Evolutionary conservation across 1,140 invertebrate species (phyloP), one percentile per base, ranked within the genome.

Genomic region (Nixonia krombeini): DNA sequence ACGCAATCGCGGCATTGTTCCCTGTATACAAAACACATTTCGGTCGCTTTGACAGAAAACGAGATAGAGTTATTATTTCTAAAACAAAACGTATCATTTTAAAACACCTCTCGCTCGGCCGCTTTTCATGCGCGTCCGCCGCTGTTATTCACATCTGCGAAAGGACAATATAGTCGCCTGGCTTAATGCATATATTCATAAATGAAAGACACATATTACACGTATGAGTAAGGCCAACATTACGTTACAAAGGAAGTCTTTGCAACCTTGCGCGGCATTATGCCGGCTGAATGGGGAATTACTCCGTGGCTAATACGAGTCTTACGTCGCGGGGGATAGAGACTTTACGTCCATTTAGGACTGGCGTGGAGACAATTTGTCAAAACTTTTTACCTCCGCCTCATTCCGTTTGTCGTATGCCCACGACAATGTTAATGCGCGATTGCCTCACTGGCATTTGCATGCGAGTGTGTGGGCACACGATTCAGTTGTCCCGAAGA

Each of bases 171-270:
- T 53, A 58, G 44, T 57, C 62, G 52, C 51, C 45, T 33, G 26
- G 46, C 61, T 56, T 52, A 56, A 64, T 64, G 50, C 59, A 55
- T 46, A 58, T 53, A 66, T 55, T 58, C 49, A 59, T 49, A 50
- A 41, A 50, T 50, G 63, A 58, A 65, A 59, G 63, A 55, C 55
- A 55, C 52, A 46, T 46, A 59, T 66, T 66, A 66, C 41, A 47
- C 50, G 10, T 55, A 59, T 59, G 63, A 55, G 62, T 52, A 57
- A 57, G 46, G 45, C 52, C 50, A 50, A 18, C 44, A 25, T 59
- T 49, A 53, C 50, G 40, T 59, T 59, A 59, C 26, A 55, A 66
- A 66, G 17, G 28, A 50, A 37, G 62, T 29, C 55, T 66, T 66
- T 59, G 63, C 55, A 55, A 28, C 53, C 49, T 52, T 52, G 53